phyloP scores from a whole-genome alignment of 2,797 vertebrate species.

The Microcaecilia unicolor region DNA sequence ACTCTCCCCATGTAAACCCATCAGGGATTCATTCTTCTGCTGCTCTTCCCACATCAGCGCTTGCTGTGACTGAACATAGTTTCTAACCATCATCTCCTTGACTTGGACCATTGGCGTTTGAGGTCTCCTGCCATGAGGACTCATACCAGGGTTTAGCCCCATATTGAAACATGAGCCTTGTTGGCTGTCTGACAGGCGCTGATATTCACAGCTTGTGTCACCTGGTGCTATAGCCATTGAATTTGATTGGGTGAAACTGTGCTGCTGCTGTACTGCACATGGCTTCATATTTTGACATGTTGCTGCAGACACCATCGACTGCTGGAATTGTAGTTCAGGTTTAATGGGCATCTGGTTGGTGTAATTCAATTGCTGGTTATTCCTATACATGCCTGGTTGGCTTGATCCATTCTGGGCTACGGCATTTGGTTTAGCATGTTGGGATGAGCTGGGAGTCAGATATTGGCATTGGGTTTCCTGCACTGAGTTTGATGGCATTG shows the following conservation, averaged over 20 bases:
- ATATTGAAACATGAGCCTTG: constrained; percentile 44
- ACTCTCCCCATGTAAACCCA: constrained; percentile 25
- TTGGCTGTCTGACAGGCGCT: constrained; percentile 35
- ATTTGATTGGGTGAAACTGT: constrained; percentile 23
- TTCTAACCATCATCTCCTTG: constrained; percentile 89
- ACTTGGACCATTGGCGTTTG: constrained; percentile 79
- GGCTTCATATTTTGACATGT: constrained; percentile 70
- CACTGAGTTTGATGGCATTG: constrained; percentile 33
- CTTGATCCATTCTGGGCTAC: constrained; percentile 36
- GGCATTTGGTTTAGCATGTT: neutral
- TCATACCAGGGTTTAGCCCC: constrained; percentile 51
- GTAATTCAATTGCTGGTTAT: constrained; percentile 50
- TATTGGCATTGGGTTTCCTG: constrained; percentile 19
- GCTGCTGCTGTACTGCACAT: constrained; percentile 45
- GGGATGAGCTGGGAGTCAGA: neutral
- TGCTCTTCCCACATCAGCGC: constrained; percentile 84
- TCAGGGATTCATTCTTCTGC: constrained; percentile 29
- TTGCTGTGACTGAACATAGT: constrained; percentile 90
- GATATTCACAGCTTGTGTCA: constrained; percentile 56
- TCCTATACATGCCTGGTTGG: constrained; percentile 52
- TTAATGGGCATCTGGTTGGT: constrained; percentile 74
- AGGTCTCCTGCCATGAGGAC: constrained; percentile 49
- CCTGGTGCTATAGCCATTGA: constrained; percentile 47
- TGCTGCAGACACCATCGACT: constrained; percentile 46
- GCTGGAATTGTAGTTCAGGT: constrained; percentile 79